These are phyloP conservation scores for Hydriomena furcata DNA, from an alignment of 2,888 invertebrate species.

Conservation along the genomic window DNA sequence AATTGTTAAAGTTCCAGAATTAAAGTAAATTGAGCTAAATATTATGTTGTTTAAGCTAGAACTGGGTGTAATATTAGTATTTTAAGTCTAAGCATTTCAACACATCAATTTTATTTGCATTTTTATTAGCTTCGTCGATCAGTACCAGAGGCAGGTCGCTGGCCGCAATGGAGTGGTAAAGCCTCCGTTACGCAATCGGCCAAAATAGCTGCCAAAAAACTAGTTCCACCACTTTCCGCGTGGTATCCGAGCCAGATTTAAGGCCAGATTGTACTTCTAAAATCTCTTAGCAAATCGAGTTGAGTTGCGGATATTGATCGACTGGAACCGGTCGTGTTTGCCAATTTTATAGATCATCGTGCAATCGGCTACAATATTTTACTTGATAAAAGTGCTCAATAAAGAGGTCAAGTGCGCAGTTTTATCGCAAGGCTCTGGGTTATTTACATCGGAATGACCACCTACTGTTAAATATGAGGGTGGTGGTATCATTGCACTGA, in stretches of 20 bases:
- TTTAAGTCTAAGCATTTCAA: conserved; percentile 50
- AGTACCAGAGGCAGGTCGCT: conserved; percentile 58
- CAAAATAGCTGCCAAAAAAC: conserved; percentile 74
- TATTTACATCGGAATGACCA: conserved; percentile 49
- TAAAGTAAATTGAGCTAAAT: conserved; percentile 22
- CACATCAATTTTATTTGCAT: conserved; percentile 72
- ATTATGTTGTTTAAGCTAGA: conserved; percentile 19
- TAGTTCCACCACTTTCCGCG: conserved; percentile 58
- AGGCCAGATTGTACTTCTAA: conserved; percentile 29
- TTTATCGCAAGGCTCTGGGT: conserved; percentile 49
- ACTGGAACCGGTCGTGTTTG: conserved; percentile 27
- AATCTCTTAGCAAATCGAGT: conserved; percentile 26
- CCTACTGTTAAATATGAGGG: conserved; percentile 43
- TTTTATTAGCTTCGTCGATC: conserved; percentile 63
- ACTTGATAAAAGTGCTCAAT: conserved; percentile 57
- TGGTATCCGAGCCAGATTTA: conserved; percentile 54
- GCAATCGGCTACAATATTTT: conserved; percentile 47
- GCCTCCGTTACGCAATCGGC: conserved; percentile 71
- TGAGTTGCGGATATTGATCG: conserved; percentile 23
- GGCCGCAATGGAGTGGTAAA: conserved; percentile 57
- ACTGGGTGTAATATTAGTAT: conserved; percentile 30
- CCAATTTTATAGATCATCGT: conserved; percentile 45
- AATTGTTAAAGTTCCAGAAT: conserved; percentile 13
- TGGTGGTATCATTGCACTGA: conserved; percentile 53
- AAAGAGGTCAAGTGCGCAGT: conserved; percentile 67